Base-by-base conservation (phyloP, 2,113 vertebrate species). In the Dendrocopos noguchii region DNA sequence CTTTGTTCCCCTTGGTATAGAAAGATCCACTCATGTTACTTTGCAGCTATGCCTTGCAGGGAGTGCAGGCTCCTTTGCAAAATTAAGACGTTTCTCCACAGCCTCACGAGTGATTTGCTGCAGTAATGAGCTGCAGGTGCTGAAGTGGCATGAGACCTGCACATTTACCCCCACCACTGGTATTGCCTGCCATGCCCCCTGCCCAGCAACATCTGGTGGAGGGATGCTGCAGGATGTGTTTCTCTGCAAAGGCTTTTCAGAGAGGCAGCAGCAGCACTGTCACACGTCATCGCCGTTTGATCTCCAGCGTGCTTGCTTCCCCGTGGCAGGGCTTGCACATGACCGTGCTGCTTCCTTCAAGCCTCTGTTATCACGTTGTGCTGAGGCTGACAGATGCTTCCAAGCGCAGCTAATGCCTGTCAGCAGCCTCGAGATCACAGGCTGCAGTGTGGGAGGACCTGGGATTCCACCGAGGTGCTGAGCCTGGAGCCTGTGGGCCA, bases 331-430 rank as follows among this genome's bases (percentile, higher is more conserved):
- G 74, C 80, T 92, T 7, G 1, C 39, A 36, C 59, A 47, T 72
- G 68, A 87, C 16, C 14, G n/a, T 82, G 67, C 87, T 96, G 89
- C 87, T 95, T 87, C 87, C 9, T 85, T 27, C 77, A 67, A 82
- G 74, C 2, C 1, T 87, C 94, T 93, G 92, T 92, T 95, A 96
- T 84, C 96, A 92, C 89, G 60, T 47, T 9, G 5, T 80, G 89
- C 89, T 89, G 68, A 80, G 72, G 42, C 20, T 92, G 84, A 93
- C 92, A 88, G 80, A 94, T 91, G 88, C 74, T 90, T 95, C 80
- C 92, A 94, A 92, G 88, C 91, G 90, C 88, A 87, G 64, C 73
- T 93, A 84, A 93, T 94, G 81, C 88, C 77, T 93, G 65, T 82
- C 5, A 0, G 86, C 86, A 90, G 71, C 78, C 74, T n/a, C 0